Evolutionary conservation across 2,888 invertebrate genomes (phyloP).

Genomic region (Fabriciana adippe): DNA sequence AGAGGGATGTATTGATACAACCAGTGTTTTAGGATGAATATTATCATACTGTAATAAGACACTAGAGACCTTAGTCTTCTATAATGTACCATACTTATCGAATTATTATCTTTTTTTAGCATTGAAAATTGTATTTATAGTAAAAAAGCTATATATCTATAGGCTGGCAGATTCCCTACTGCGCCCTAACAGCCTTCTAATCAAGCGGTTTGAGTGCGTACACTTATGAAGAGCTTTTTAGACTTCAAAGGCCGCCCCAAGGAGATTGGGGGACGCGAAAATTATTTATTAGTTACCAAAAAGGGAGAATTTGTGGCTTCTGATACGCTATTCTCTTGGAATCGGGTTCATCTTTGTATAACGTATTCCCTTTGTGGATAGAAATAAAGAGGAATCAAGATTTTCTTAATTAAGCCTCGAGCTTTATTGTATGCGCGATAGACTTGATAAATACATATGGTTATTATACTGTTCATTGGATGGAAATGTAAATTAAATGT

Average conservation of each 20-base stretch:
- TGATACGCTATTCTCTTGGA: constrained; percentile 40
- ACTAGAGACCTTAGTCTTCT: too few relatives aligned
- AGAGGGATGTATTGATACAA: too few relatives aligned
- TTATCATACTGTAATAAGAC: too few relatives aligned
- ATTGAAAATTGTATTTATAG: too few relatives aligned
- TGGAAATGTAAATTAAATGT: not conserved
- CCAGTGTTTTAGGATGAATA: too few relatives aligned
- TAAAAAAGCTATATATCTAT: too few relatives aligned
- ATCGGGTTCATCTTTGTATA: constrained; percentile 43
- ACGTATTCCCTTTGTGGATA: constrained; percentile 48
- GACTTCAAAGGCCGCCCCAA: constrained; percentile 65
- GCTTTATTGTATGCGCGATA: constrained; percentile 27
- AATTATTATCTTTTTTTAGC: too few relatives aligned
- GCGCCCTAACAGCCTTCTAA: constrained; percentile 66
- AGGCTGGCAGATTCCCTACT: constrained; percentile 32
- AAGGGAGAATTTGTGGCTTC: constrained; percentile 51
- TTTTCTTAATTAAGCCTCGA: constrained; percentile 49
- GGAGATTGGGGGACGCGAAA: constrained; percentile 52
- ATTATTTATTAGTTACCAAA: constrained; percentile 67
- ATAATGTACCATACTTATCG: too few relatives aligned
- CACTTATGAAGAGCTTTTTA: constrained; percentile 69
- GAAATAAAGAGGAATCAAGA: constrained; percentile 48
- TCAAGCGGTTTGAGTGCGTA: constrained; percentile 63
- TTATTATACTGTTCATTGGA: constrained; percentile 7
- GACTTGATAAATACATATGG: constrained; percentile 9